phyloP scores from a whole-genome alignment of 2,797 vertebrate species.

The Crenuchus spilurus region DNA sequence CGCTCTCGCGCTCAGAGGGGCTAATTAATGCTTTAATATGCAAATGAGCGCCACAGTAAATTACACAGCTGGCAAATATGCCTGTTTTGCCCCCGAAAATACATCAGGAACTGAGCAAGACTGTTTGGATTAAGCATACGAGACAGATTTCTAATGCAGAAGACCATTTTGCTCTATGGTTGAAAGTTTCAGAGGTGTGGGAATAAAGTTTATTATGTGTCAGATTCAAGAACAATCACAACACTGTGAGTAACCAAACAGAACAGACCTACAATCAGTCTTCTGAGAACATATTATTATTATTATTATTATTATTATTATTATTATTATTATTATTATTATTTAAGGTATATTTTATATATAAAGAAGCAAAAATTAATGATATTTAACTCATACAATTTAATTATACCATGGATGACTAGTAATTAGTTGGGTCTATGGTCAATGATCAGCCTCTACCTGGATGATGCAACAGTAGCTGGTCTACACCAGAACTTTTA shows the following conservation, averaged over 20 bases:
- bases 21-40: conserved; percentile 99
- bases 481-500: too few species aligned
- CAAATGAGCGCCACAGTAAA: conserved; percentile 95
- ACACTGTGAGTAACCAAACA: background rate
- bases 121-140: conserved; percentile 64
- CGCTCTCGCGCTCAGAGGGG: conserved; percentile 91
- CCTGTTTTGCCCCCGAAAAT: conserved; percentile 89
- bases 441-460: too few species aligned
- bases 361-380: too few species aligned
- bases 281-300: too few species aligned
- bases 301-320: too few species aligned
- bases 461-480: too few species aligned
- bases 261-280: background rate
- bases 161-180: conserved; percentile 31
- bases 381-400: too few species aligned
- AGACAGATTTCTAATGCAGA: conserved; percentile 32
- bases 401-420: too few species aligned
- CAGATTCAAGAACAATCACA: background rate
- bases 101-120: conserved; percentile 77
- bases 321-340: too few species aligned
- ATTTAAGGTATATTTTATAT: too few species aligned
- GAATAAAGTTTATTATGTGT: conserved; percentile 39
- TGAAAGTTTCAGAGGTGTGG: conserved; percentile 32
- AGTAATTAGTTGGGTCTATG: too few species aligned
- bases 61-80: conserved; percentile 98